Evolutionary conservation across 2,797 vertebrate species (phyloP).

Genomic region (Leptatherina wallacei): DNA sequence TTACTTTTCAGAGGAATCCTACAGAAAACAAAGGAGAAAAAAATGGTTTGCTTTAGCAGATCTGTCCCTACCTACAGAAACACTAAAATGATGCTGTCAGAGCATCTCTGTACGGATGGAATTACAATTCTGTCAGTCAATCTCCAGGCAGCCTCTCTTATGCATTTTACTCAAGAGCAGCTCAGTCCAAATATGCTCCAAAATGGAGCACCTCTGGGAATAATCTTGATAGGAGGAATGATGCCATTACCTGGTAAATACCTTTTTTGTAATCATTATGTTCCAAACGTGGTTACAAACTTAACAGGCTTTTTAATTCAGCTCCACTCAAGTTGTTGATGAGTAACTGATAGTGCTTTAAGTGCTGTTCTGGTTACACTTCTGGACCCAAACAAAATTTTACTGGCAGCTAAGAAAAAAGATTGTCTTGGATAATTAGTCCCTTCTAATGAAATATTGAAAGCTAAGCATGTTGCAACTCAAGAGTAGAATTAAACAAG

Average conservation of each 20-base stretch:
- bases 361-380: not conserved
- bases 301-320: conserved; percentile 9
- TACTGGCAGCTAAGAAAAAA: not conserved
- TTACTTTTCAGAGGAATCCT: not conserved
- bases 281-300: conserved; percentile 44
- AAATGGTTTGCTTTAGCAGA: not conserved
- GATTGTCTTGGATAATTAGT: not conserved
- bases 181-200: conserved; percentile 50
- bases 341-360: conserved; percentile 1
- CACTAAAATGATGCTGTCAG: not conserved
- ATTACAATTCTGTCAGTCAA: not conserved
- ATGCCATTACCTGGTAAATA: conserved; percentile 68
- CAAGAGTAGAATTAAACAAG: not conserved
- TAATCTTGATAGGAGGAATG: conserved; percentile 57
- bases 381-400: not conserved
- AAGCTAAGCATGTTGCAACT: not conserved
- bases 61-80: not conserved
- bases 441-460: not conserved
- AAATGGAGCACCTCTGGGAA: conserved; percentile 58
- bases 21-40: not conserved
- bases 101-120: not conserved
- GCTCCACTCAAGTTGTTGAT: not conserved
- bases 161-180: not conserved
- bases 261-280: conserved; percentile 59
- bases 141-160: not conserved